Evolutionary conservation across 2,113 vertebrate genomes (phyloP), one percentile per base, ranked within the genome.

Genomic region (Apodemus speciosus): DNA sequence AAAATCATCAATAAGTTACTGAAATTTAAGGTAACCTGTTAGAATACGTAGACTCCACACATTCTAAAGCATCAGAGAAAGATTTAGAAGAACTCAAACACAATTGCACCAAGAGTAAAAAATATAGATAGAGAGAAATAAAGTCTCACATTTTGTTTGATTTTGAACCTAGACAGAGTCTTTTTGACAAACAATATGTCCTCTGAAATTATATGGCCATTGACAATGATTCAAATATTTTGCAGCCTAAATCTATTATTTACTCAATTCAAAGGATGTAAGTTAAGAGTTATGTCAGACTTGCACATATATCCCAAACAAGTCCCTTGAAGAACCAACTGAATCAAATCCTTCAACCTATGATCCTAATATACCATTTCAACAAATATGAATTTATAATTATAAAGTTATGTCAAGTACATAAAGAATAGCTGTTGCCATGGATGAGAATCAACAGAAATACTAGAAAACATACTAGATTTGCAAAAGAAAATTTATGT

Each of bases 151-250:
- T 20, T 53, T 86, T 53, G 64, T 30, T 38, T 71, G 43, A 1
- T 20, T 77, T 86, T 76, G 51, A 38, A 25, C 15, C 58, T 49
- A 62, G 30, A 16, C 16, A 51, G 3, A 51, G 3, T 80, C 30
- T 14, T 35, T 35, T 75, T 90, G 58, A 2, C 35, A 80, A 85
- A 49, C 4, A 79, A 56, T 16, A 56, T 9, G 25, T 72, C 58
- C 68, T 71, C 15, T 89, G 9, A 77, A 23, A 83, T 23, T 81
- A 7, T 58, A 1, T 49, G 15, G 2, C 81, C 58, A 89, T 27
- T 43, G 40, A 15, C 25, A 96, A 32, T 9, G 27, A 3, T 93
- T 83, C 16, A 88, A 91, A 64, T 73, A 81, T 58, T 94, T 81
- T 72, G 27, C 46, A 32, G 5, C 76, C 46, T 95, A 66, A 92